Conservation (phyloP, 1,140 invertebrate genomes). For the Heliconius melpomene region DNA sequence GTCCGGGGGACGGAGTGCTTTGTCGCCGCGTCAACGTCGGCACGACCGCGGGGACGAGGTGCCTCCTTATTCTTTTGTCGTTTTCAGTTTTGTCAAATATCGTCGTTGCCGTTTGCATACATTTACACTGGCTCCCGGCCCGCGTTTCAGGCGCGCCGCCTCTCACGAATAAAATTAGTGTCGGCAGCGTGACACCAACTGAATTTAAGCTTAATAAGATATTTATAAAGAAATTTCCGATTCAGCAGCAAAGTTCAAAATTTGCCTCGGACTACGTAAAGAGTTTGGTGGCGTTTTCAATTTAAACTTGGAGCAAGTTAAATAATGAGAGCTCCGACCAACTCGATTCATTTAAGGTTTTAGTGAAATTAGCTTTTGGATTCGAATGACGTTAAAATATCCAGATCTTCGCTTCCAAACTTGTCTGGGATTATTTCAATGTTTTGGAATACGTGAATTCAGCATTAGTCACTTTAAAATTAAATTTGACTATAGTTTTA, state of each 20-base stretch:
- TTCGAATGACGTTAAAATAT: conserved; percentile 70
- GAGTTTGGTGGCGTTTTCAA: conserved; percentile 78
- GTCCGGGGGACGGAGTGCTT: conserved; percentile 28
- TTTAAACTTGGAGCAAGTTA: conserved; percentile 80
- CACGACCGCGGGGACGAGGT: conserved; percentile 36
- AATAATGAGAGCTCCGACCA: conserved; percentile 74
- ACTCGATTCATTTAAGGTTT: conserved; percentile 79
- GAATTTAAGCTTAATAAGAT: conserved; percentile 80
- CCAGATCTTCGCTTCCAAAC: conserved; percentile 32
- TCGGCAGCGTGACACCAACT: conserved; percentile 78
- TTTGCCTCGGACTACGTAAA: conserved; percentile 75
- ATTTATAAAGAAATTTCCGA: conserved; percentile 81
- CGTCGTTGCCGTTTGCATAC: conserved; percentile 76
- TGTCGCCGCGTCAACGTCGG: conserved; percentile 53
- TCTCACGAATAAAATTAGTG: conserved; percentile 79
- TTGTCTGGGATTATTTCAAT: neutral
- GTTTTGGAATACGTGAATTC: neutral
- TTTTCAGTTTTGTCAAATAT: conserved; percentile 77
- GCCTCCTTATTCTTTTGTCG: conserved; percentile 76
- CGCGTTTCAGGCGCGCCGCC: conserved; percentile 54
- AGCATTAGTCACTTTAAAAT: neutral
- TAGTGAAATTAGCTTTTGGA: conserved; percentile 79
- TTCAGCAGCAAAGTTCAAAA: conserved; percentile 80
- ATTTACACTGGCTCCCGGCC: conserved; percentile 62
- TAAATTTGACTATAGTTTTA: neutral